Evolutionary conservation across 2,888 invertebrate genomes (phyloP), one percentile per base, ranked within the genome.

Genomic region (Drosophila sordidapex): DNA sequence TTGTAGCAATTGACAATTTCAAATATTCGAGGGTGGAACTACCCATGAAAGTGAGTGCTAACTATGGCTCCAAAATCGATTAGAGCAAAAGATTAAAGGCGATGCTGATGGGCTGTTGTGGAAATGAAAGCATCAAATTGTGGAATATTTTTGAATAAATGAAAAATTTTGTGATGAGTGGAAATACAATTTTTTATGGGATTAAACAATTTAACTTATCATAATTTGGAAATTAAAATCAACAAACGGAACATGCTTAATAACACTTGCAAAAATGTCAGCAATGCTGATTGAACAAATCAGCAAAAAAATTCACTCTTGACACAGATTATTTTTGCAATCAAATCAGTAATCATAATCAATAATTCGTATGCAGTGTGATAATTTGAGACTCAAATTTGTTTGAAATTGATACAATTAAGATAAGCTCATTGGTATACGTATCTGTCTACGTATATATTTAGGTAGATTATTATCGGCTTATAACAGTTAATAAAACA

Each of bases 1-100:
- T 58, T 46, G 61, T 70, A 62, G 65, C 61, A 66, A 57, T 64
- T 71, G 52, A 66, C 76, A 62, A 35, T 57, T 59, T 40, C 38
- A 18, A 27, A 35, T 25, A 5, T 18, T 21, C 27, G 48, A 36
- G 54, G 36, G 31, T 52, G 60, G 25, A 8, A 10, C 15, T 15
- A 33, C 21, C 15, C 18, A 36, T 52, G 0, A 38, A 51, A 51
- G 33, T 25, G 69, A 21, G 52, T 70, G 48, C 56, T 35, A 48
- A 53, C n/a, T 8, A 2, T 64, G 56, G 21, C 29, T 15, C 29
- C 11, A 51, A 38, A 63, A 36, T 6, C 40, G 46, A 53, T 65
- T 56, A 33, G n/a, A 29, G 13, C 29, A 25, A 29, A 51, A 51
- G 61, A 58, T 66, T 59, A 61, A 33, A 40, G 29, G 36, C 35